Evolutionary conservation across 2,797 vertebrate genomes (phyloP), one percentile per base, ranked within the genome.

Genomic region (Gorsachius magnificus): DNA sequence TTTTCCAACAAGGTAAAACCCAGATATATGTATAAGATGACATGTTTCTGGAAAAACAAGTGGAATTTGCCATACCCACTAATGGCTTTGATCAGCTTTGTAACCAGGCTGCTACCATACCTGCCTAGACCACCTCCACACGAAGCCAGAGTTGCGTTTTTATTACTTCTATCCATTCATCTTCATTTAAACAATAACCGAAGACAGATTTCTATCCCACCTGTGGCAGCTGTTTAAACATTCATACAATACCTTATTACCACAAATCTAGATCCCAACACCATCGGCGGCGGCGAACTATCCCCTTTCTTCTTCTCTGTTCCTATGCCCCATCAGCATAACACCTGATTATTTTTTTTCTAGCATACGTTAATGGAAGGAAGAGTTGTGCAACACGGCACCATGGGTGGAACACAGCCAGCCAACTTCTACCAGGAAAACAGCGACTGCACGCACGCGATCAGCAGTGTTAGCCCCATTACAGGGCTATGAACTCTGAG

Each of bases 151-250:
- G 58, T 5, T 69, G 33, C 72, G 57, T 38, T 95, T 96, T 84
- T 61, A 68, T 43, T 69, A 43, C 53, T 50, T 75, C 53, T 78
- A 75, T 24, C 56, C 50, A 72, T 74, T 89, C 61, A 87, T 25
- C 65, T 75, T 53, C 46, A 87, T 38, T 58, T 65, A 46, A 76
- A 90, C 58, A 91, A 57, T 74, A 92, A 80, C 53, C 5, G 56
- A 81, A 75, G 68, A 78, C 21, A 83, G 83, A 83, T 35, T 89
- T 84, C 77, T 48, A 69, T 57, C 71, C 81, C 75, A 89, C 86
- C 79, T 51, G 68, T 35, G 65, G 79, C 89, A 93, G 81, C 86
- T 94, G 87, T 93, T 95, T 64, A 94, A 95, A 95, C 60, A 80
- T 14, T 51, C 80, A 50, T 7, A 53, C 35, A 43, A 51, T 13